Percentiles rank a stretch among this genome's conserved stretches.
phyloP scores from a whole-genome alignment of 2,797 vertebrate genomes.

The Tokudaia tokunoshimensis region DNA sequence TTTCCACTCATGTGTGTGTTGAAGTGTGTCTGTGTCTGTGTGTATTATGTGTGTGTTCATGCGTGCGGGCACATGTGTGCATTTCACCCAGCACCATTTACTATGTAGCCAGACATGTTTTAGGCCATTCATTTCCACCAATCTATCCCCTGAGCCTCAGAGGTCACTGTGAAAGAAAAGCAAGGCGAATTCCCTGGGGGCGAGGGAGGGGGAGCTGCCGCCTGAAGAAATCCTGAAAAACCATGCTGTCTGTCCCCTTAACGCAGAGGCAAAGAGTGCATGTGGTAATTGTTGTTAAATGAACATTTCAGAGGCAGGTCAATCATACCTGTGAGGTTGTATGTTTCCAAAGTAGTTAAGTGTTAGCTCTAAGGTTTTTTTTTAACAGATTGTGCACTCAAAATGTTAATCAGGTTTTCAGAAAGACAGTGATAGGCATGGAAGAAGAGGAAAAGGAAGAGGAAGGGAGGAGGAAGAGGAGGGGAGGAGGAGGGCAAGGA shows the following conservation, averaged over 20 bases:
- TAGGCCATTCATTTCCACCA: constrained; percentile 59
- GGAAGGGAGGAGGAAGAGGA: too few relatives aligned
- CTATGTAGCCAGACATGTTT: constrained; percentile 61
- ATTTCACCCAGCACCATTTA: constrained; percentile 55
- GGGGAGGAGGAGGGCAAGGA: too few relatives aligned
- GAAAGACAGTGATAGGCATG: not conserved
- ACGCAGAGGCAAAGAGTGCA: not conserved
- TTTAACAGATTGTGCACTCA: not conserved
- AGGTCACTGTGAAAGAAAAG: constrained; percentile 56
- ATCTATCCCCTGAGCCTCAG: constrained; percentile 40
- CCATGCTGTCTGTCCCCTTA: not conserved
- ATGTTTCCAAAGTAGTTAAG: not conserved
- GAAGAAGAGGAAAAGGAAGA: not conserved
- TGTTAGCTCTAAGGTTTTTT: too few relatives aligned
- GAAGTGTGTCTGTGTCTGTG: too few relatives aligned
- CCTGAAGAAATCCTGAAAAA: constrained; percentile 37
- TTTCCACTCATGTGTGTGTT: not conserved
- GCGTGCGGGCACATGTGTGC: not conserved
- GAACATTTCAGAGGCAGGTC: constrained; percentile 14
- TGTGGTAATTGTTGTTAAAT: not conserved
- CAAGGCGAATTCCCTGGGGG: constrained; percentile 10
- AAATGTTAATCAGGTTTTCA: not conserved
- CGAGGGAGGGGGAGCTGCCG: accelerated
- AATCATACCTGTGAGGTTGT: not conserved
- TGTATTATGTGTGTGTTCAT: accelerated